Evolutionary conservation across 2,113 vertebrate species (phyloP).

Genomic region (Cyanistes caeruleus): DNA sequence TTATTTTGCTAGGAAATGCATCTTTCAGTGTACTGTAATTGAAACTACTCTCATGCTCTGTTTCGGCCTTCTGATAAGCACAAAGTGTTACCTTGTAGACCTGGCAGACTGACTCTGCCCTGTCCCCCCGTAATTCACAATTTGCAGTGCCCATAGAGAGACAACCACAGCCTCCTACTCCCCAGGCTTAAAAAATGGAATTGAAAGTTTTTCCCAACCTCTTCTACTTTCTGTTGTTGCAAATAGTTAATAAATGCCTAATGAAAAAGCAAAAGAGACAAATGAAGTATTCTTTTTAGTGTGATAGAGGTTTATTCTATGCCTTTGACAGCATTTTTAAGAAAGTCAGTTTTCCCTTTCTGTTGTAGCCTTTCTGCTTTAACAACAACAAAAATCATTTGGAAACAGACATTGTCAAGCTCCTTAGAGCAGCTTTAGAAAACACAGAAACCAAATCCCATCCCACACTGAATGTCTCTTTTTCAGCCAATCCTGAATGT

Average conservation of each 20-base stretch:
- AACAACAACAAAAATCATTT: not conserved
- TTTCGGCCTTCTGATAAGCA: not conserved
- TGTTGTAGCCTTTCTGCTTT: not conserved
- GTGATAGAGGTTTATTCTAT: not conserved
- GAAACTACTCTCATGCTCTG: not conserved
- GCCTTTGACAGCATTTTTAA: not conserved
- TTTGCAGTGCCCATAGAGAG: not conserved
- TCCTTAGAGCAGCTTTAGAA: slow-evolving; percentile 13
- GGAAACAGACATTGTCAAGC: not conserved
- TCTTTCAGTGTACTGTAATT: not conserved
- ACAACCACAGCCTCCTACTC: not conserved
- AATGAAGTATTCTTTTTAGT: not conserved
- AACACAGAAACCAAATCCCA: slow-evolving; percentile 15
- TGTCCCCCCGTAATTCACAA: not conserved
- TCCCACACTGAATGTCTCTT: not conserved
- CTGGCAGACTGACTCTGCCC: not conserved
- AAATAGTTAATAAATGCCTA: not conserved
- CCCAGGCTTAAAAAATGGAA: not conserved
- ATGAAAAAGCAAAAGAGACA: not conserved
- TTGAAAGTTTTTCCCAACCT: not conserved
- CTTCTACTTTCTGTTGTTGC: not conserved
- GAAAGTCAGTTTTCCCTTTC: not conserved
- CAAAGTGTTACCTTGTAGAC: not conserved
- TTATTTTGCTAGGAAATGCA: slow-evolving; percentile 21
- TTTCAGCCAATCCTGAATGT: not conserved